Base-by-base conservation (phyloP, 2,797 vertebrate species). In the Thripadectes ignobilis region DNA sequence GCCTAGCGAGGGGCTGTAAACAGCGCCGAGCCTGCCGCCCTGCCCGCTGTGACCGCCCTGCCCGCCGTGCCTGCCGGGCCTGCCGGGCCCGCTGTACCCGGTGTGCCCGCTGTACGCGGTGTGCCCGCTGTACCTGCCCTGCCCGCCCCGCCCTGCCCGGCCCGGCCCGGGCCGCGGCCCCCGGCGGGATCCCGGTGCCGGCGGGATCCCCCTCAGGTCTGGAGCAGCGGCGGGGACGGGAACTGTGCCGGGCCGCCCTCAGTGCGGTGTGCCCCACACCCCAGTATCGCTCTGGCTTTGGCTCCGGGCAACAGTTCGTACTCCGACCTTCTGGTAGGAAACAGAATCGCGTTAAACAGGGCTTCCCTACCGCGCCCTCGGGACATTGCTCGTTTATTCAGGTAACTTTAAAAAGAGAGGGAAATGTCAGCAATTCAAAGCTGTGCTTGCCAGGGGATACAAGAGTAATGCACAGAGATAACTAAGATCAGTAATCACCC, bases 331-430 rank as follows among this genome's bases (percentile, higher is more conserved):
- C 16, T 61, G 38, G 14, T 14, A 10, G 8, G 21, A 24, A 48
- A 6, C 0, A n/a, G 11, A 29, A 38, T 24, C 12, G 32, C 41
- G 4, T 2, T 26, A 48, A 32, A 20, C 1, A 17, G 20, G 22
- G 11, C 7, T 66, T 48, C 16, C 3, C 6, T 45, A 18, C 21
- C 20, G 7, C 34, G 12, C 7, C 11, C 5, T 1, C 29, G 10
- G 4, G 36, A 14, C 24, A 1, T 24, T 21, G 12, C 16, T 68
- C 20, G 14, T 20, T 18, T 19, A 17, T 26, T 30, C 30, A 26
- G n/a, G 5, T 10, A 6, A 13, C 17, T 68, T 38, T n/a, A 14
- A 43, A 82, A 26, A 17, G 11, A 55, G 8, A 10, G 4, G 8
- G 9, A 11, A 9, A 12, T 21, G 23, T 29, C 38, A 23, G 11